Base-by-base conservation (phyloP, 2,888 invertebrate species). In the Synanthedon myopaeformis region DNA sequence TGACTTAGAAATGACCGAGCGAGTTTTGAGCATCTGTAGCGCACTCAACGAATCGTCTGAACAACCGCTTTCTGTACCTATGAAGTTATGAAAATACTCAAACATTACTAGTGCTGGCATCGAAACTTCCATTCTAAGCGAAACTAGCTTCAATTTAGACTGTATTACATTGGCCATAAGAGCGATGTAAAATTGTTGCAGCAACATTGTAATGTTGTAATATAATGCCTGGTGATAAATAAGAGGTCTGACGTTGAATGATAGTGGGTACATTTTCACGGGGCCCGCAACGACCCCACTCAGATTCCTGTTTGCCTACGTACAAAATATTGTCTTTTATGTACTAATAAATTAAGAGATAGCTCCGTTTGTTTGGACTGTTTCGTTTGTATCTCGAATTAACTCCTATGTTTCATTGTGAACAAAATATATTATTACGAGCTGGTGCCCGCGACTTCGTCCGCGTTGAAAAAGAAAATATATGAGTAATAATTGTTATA, bases 191-290 rank as follows among this genome's bases (percentile, higher is more conserved):
- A 12, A 10, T 49, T 17, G 14, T 13, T 13, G 17, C 23, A 23
- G 49, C 23, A 17, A 17, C 49, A 49, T 8, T 13, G 19, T 49
- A 17, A 14, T 12, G 12, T 51, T 28, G 41, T 12, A 14, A 41
- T 35, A 35, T 28, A 12, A 35, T 13, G 60, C 64, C 57, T 66
- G 66, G 77, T 82, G 81, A 83, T 82, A 81, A 82, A 84, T 82
- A 79, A 75, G 68, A 71, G 67, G 70, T 62, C 63, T 74, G 83
- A 83, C 83, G 63, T 76, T 82, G 84, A 84, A 69, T 67, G 77
- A 84, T 83, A 64, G 80, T 65, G 69, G 74, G 74, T 58, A 66
- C 69, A 69, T 71, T 68, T 69, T 62, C 64, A 59, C 59, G 61
- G 63, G 61, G 51, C n/a, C 61, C 53, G 55, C 57, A 58, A 58